phyloP scores from a whole-genome alignment of 2,113 vertebrate genomes.

The Telmatochromis sp. region DNA sequence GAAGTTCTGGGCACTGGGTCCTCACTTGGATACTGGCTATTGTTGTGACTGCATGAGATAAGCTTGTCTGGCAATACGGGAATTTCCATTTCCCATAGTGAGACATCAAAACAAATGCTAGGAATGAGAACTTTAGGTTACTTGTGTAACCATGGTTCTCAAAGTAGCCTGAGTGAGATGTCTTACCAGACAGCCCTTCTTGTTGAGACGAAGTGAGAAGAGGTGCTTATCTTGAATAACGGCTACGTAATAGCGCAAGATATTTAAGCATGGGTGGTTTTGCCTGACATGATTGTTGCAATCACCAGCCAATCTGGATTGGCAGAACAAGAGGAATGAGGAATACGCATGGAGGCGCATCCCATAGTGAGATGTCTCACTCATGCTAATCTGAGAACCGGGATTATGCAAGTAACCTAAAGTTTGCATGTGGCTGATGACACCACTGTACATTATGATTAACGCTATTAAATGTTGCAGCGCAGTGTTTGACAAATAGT shows the following conservation, averaged over 20 bases:
- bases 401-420: not conserved
- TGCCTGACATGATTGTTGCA: not conserved
- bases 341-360: rapidly evolving
- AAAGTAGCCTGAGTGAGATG: not conserved
- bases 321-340: rapidly evolving
- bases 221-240: not conserved
- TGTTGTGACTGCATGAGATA: not conserved
- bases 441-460: not conserved
- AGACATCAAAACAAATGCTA: not conserved
- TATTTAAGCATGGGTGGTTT: not conserved
- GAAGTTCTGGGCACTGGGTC: rapidly evolving
- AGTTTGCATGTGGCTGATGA: not conserved
- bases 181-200: not conserved
- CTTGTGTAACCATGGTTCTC: not conserved
- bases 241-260: not conserved
- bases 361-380: not conserved
- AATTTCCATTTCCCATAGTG: not conserved
- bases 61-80: not conserved
- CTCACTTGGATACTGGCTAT: not conserved
- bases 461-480: rapidly evolving
- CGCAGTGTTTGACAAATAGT: not conserved
- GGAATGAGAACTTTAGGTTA: not conserved
- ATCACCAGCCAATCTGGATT: not conserved
- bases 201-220: rapidly evolving
- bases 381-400: not conserved